Evolutionary conservation across 2,888 invertebrate species (phyloP).

Genomic region (Rhamphomyia laevipes): DNA sequence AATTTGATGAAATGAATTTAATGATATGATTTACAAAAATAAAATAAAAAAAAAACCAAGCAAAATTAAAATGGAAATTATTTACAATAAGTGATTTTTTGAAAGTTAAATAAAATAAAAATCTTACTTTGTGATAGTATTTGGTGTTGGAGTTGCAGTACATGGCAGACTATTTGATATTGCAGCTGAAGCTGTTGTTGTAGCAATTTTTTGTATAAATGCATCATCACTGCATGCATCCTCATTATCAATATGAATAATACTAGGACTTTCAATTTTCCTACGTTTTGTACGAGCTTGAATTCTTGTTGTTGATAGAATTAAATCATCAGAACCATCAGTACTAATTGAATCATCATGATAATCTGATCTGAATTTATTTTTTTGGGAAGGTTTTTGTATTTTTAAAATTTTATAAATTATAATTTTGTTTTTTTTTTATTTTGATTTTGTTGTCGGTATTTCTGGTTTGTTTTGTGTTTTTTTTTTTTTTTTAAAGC

Average conservation of each 20-base stretch:
- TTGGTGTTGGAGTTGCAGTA: background rate
- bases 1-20: no score
- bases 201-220: conserved; percentile 31
- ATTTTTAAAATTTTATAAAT: background rate
- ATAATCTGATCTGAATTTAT: conserved; percentile 1
- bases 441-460: background rate
- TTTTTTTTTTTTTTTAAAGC: background rate
- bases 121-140: conserved; percentile 20
- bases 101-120: background rate
- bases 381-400: background rate
- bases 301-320: conserved; percentile 6
- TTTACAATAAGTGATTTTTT: background rate
- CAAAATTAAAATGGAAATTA: background rate
- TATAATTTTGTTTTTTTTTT: background rate
- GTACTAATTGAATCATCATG: conserved; percentile 22
- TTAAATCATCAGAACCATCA: conserved; percentile 21
- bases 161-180: conserved; percentile 1
- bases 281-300: conserved; percentile 25
- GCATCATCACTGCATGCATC: conserved; percentile 39
- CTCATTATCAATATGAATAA: conserved; percentile 34
- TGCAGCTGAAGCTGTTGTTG: conserved; percentile 13
- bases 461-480: background rate
- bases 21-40: no score
- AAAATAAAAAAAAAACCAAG: no score
- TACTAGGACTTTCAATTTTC: conserved; percentile 24